Percentiles rank a stretch among this genome's conserved stretches.
Evolutionary conservation across 2,888 invertebrate genomes (phyloP).

Genomic region (Mylabris sibirica): DNA sequence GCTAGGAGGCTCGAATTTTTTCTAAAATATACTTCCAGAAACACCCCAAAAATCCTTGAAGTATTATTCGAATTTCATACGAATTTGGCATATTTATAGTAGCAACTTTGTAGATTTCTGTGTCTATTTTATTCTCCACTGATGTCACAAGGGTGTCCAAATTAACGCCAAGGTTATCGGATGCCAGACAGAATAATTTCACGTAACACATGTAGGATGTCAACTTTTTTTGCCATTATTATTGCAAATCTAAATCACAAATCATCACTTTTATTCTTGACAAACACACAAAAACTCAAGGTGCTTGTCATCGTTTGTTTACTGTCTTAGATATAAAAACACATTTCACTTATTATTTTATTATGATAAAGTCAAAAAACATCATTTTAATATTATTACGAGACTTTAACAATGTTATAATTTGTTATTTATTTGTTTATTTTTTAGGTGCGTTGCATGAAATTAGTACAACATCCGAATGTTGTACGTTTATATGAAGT

Average conservation of each 20-base stretch:
- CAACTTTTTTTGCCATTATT: not conserved
- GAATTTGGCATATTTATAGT: too few relatives aligned
- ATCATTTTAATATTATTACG: not conserved
- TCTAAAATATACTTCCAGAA: too few relatives aligned
- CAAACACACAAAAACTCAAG: not conserved
- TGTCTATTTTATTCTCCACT: too few relatives aligned
- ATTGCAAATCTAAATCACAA: conserved; percentile 5
- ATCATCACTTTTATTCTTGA: not conserved
- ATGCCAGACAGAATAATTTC: conserved; percentile 6
- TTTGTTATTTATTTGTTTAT: conserved; percentile 18
- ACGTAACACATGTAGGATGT: conserved; percentile 9
- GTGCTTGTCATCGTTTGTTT: not conserved
- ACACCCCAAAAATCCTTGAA: too few relatives aligned
- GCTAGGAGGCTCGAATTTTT: too few relatives aligned
- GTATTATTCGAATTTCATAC: too few relatives aligned
- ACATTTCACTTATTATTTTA: not conserved
- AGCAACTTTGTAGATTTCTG: too few relatives aligned
- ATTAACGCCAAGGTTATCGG: not conserved
- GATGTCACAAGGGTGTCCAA: conserved; percentile 2
- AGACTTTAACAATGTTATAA: too few relatives aligned
- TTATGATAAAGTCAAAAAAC: not conserved
- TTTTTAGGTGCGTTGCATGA: conserved; percentile 91
- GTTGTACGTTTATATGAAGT: conserved; percentile 98
- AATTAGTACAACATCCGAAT: conserved; percentile 98
- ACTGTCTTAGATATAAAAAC: not conserved